A percentile compares a stretch with the other conserved stretches of the same genome.
These are phyloP conservation scores for Aphrocallistes beatrix DNA, from an alignment of 37 sponge, comb jelly and placozoan genomes.

Conservation along the genomic window DNA sequence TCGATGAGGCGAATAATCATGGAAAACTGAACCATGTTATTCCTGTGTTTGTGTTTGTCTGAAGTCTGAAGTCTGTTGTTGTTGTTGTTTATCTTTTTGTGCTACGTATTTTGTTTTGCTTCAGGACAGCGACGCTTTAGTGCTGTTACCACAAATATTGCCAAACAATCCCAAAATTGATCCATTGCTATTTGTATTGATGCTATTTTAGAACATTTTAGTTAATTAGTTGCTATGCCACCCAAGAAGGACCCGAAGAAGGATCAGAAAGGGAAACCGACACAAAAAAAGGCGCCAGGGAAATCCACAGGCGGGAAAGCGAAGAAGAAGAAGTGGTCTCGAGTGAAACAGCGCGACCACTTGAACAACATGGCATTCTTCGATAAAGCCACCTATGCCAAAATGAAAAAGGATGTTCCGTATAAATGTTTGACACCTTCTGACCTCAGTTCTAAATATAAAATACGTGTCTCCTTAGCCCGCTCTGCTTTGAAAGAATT, in stretches of 20 bases:
- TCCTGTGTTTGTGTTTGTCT: background rate
- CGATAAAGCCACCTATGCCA: background rate
- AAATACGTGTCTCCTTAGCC: background rate
- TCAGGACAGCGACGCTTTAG: too few species aligned
- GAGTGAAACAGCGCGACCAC: background rate
- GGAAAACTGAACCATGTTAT: background rate
- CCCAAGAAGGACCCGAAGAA: conserved; percentile 15
- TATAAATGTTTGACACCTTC: conserved; percentile 1
- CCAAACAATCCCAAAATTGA: too few species aligned
- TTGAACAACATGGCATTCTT: background rate
- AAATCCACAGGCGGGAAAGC: background rate
- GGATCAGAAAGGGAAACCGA: background rate
- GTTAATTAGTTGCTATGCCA: background rate
- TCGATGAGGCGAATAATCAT: background rate
- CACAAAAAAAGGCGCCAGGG: background rate
- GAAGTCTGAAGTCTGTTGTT: background rate
- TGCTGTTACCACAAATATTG: too few species aligned
- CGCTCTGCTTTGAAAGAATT: background rate
- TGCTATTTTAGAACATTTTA: too few species aligned
- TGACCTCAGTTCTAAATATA: background rate
- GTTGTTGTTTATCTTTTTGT: too few species aligned
- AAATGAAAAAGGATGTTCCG: conserved; percentile 10
- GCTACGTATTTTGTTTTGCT: background rate
- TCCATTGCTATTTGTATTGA: too few species aligned
- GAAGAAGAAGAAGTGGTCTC: background rate